phyloP scores from a whole-genome alignment of 2,113 vertebrate species.

The Nothoprocta perdicaria region DNA sequence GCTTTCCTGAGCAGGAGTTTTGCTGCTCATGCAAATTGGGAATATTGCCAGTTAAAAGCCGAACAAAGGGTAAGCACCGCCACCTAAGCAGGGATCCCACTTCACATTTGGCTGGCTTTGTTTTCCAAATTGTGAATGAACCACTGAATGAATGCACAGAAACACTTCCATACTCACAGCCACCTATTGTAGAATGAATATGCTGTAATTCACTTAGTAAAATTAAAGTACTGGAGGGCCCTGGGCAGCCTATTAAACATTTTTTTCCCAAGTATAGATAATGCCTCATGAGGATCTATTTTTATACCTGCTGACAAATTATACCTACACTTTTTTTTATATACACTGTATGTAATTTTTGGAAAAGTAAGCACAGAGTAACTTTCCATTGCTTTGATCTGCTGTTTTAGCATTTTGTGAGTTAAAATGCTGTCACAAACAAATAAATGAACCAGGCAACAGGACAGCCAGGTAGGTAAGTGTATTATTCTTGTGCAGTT shows the following conservation, averaged over 20 bases:
- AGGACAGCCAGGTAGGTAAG: neutral
- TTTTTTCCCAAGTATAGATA: constrained; percentile 26
- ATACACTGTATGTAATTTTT: constrained; percentile 2
- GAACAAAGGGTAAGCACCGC: constrained; percentile 24
- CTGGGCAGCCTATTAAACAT: constrained; percentile 18
- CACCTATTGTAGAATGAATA: neutral
- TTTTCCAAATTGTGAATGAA: constrained; percentile 23
- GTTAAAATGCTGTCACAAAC: constrained; percentile 30
- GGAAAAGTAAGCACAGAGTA: neutral
- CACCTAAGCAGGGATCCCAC: neutral
- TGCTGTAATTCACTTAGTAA: constrained; percentile 40
- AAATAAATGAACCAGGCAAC: constrained; percentile 19
- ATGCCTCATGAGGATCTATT: constrained; percentile 28
- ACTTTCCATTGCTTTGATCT: constrained; percentile 33
- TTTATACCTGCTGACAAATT: constrained; percentile 55
- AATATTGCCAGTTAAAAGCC: neutral
- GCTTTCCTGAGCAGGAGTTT: constrained; percentile 33
- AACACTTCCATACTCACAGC: neutral
- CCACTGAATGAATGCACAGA: neutral
- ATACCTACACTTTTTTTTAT: neutral
- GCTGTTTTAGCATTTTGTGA: neutral
- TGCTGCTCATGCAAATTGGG: constrained; percentile 20
- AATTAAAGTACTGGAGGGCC: constrained; percentile 24
- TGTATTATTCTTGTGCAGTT: neutral
- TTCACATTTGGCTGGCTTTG: constrained; percentile 5